Percentiles rank a stretch among this genome's conserved stretches.
Conservation (phyloP, 2,113 vertebrate species). For the Pandion haliaetus region DNA sequence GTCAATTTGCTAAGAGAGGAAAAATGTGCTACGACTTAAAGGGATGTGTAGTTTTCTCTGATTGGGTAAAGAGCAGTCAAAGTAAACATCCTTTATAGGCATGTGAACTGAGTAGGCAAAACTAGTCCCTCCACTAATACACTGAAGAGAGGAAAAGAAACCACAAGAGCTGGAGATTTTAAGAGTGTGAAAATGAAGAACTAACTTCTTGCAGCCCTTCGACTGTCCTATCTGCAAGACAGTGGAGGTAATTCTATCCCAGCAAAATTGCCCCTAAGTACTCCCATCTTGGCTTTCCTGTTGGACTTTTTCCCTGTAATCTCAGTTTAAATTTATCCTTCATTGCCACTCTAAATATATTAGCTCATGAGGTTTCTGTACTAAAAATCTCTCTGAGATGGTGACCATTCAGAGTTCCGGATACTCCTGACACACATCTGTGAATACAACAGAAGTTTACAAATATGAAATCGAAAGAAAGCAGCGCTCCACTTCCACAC, state of each 20-base stretch:
- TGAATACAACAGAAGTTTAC: not conserved
- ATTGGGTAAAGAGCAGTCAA: not conserved
- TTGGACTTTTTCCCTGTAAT: not conserved
- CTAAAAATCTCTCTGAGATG: not conserved
- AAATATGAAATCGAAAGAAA: not conserved
- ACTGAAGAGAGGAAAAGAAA: not conserved
- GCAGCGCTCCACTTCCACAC: not conserved
- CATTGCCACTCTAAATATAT: not conserved
- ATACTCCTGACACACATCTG: not conserved
- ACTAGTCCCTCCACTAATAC: not conserved
- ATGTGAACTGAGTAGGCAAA: not conserved
- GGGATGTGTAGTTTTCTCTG: not conserved
- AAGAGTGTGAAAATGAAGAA: not conserved
- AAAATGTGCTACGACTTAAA: not conserved
- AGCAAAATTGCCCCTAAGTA: not conserved
- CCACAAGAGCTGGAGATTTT: not conserved
- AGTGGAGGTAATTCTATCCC: not conserved
- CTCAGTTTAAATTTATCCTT: not conserved
- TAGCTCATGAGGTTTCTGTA: not conserved
- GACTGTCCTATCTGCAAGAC: not conserved
- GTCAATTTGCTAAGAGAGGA: not conserved
- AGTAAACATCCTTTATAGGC: not conserved
- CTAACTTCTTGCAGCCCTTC: not conserved
- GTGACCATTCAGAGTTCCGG: not conserved
- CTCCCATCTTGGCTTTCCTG: not conserved